Conservation (phyloP, 2,113 vertebrate species). For the Haemorhous mexicanus region DNA sequence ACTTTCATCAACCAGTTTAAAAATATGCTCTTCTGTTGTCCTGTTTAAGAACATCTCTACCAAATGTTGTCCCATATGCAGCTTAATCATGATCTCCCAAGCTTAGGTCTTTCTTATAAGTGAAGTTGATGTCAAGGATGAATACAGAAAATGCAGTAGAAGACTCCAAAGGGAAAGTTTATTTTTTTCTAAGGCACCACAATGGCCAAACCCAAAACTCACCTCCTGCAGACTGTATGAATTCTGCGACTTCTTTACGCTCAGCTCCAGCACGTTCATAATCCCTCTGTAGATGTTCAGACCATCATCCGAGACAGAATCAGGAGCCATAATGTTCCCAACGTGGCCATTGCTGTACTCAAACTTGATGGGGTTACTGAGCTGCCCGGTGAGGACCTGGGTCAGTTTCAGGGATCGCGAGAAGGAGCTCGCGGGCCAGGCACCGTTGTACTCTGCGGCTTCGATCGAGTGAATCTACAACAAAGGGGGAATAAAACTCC, state of each 20-base stretch:
- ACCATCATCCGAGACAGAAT: constrained; percentile 5
- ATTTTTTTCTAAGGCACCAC: not conserved
- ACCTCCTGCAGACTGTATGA: constrained; percentile 70
- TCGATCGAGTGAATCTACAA: constrained; percentile 35
- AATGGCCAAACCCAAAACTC: not conserved
- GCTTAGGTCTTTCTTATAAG: not conserved
- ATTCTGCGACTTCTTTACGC: constrained; percentile 53
- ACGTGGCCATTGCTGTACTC: constrained; percentile 59
- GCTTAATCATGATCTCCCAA: not conserved
- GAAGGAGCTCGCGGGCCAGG: constrained; percentile 46
- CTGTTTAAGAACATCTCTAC: not conserved
- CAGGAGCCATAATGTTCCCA: constrained; percentile 35
- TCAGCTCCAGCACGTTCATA: constrained; percentile 52
- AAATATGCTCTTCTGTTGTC: not conserved
- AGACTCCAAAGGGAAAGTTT: not conserved
- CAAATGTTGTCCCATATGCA: not conserved
- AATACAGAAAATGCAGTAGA: not conserved
- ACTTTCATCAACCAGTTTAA: not conserved
- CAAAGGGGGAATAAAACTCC: not conserved
- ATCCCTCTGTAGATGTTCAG: constrained; percentile 65
- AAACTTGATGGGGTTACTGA: constrained; percentile 57
- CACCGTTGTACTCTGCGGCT: constrained; percentile 60
- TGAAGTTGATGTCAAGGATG: not conserved
- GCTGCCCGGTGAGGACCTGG: constrained; percentile 15
- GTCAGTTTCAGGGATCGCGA: constrained; percentile 48